A percentile compares a stretch with the other conserved stretches of the same genome.
Conservation (phyloP, 2,797 vertebrate genomes). For the Geotrypetes seraphini region DNA sequence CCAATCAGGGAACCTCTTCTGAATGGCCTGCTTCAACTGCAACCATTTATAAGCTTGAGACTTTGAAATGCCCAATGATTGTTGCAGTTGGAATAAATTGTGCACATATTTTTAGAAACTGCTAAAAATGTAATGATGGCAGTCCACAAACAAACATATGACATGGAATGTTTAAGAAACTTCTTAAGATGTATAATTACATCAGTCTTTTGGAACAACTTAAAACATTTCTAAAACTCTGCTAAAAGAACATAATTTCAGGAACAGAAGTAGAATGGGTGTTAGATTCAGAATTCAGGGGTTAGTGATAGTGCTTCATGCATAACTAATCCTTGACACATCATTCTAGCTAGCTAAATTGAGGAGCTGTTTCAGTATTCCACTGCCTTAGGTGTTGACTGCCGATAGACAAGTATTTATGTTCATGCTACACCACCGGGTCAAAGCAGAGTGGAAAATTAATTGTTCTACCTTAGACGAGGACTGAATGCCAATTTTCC, state of each 20-base stretch:
- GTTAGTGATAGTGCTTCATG: constrained; percentile 8
- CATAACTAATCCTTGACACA: constrained; percentile 25
- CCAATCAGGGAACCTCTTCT: no score
- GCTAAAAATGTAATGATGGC: no score
- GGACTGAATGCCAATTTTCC: constrained; percentile 25
- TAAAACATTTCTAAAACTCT: no score
- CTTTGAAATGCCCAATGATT: no score
- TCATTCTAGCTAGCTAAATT: constrained; percentile 4
- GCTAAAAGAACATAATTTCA: constrained; percentile 20
- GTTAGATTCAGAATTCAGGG: constrained; percentile 14
- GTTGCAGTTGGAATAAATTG: no score
- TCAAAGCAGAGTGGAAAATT: constrained; percentile 29
- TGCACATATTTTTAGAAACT: no score
- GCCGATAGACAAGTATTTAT: constrained; percentile 26
- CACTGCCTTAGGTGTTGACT: constrained; percentile 13
- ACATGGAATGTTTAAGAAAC: no score
- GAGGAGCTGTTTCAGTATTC: constrained; percentile 14
- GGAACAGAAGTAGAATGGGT: constrained; percentile 2
- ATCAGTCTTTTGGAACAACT: no score
- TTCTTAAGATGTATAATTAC: no score
- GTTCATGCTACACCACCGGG: constrained; percentile 6
- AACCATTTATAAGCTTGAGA: no score
- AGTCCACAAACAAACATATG: no score
- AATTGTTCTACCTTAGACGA: constrained; percentile 22
- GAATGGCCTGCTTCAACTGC: no score